Base-by-base conservation (phyloP, 2,113 vertebrate genomes). In the Centropus bengalensis region DNA sequence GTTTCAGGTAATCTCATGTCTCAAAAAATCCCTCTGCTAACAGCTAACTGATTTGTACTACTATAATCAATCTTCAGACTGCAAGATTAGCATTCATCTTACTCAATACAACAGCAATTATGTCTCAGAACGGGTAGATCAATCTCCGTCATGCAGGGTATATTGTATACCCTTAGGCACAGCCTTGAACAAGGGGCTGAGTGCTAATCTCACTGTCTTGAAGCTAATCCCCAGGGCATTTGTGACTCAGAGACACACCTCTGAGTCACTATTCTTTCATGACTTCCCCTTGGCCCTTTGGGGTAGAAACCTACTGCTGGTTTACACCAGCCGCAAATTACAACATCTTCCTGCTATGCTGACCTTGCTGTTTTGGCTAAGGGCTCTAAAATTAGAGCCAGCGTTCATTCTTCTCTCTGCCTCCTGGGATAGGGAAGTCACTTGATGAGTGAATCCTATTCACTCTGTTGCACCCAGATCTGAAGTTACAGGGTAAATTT, bases 261-360 rank as follows among this genome's bases (percentile, higher is more conserved):
- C 91, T 88, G 89, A 94, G 79, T 95, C 93, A 95, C 70, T 47
- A 10, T 58, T 74, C 91, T 91, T 94, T 84, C 89, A 73, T 64
- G 73, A 26, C 58, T 89, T 89, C 82, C 94, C 91, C 81, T 89
- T 36, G 33, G 76, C 82, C 76, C 80, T 82, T 66, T 79, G 63
- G 89, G 79, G 26, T 88, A 95, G 69, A 82, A 86, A 91, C 19
- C 70, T 71, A 78, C 38, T 88, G 64, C 56, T 90, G 76, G 38
- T 88, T 91, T 88, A 83, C n/a, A 81, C 64, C 73, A 90, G 68
- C 32, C 33, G 74, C 81, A 86, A 94, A 91, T 91, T 59, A 77
- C 85, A 86, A 69, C 96, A 86, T 90, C 71, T 79, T 80, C 76
- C 63, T 91, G 63, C 91, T 77, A 64, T 47, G 82, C 82, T 95